Percentiles rank a stretch among this genome's conserved stretches.
These are phyloP conservation scores for Rhagonycha fulva DNA, from an alignment of 2,888 invertebrate genomes.

Conservation along the genomic window DNA sequence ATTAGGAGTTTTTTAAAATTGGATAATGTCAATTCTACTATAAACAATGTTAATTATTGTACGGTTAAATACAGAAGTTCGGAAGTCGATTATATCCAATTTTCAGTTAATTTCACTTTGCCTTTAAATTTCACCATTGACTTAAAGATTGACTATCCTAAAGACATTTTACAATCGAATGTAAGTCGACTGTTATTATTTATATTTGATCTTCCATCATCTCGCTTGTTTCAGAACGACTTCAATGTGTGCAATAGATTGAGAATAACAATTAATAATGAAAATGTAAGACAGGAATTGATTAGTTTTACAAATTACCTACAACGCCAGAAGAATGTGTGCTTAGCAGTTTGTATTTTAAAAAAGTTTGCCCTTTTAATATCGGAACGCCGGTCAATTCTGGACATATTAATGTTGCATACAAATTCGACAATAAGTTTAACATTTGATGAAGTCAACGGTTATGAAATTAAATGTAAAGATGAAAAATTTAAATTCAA, in stretches of 20 bases:
- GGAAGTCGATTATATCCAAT: conserved; percentile 1
- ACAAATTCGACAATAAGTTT: not conserved
- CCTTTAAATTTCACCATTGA: conserved; percentile 2
- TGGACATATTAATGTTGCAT: conserved; percentile 3
- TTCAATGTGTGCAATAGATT: not conserved
- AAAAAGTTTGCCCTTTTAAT: conserved; percentile 8
- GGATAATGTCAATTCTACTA: not conserved
- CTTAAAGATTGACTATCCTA: conserved; percentile 6
- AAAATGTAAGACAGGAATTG: conserved; percentile 5
- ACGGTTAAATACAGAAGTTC: conserved; percentile 1
- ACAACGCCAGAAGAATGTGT: conserved; percentile 12
- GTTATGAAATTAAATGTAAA: conserved; percentile 4
- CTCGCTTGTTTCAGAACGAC: not conserved
- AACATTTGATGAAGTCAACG: conserved; percentile 4
- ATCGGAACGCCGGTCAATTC: conserved; percentile 5
- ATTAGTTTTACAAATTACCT: conserved; percentile 20
- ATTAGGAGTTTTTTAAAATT: not conserved
- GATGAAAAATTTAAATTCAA: conserved; percentile 6
- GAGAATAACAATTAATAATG: conserved; percentile 1
- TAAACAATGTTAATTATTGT: not conserved
- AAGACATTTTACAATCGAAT: not conserved
- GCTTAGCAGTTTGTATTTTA: conserved; percentile 9
- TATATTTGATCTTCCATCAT: not conserved
- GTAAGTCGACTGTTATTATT: conserved; percentile 3
- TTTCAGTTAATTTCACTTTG: not conserved